These are phyloP conservation scores for Latrodectus elegans DNA, from an alignment of 2,888 invertebrate genomes.

Conservation along the genomic window DNA sequence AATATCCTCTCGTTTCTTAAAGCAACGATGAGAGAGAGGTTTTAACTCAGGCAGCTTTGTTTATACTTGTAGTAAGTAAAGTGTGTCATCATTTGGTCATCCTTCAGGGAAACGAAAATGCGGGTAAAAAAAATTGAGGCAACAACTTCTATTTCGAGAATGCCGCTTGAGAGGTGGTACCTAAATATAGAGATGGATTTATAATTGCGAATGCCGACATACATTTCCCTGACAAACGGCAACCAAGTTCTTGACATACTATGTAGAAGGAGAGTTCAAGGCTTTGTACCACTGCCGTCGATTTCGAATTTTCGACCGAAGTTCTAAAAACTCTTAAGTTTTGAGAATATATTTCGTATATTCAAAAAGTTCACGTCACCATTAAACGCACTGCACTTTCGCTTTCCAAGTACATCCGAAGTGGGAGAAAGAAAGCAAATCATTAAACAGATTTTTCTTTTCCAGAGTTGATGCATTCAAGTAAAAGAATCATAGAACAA, in stretches of 20 bases:
- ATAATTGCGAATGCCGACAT: conserved; percentile 30
- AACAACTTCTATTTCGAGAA: conserved; percentile 1
- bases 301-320: no score
- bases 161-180: background rate
- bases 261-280: background rate
- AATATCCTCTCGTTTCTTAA: no score
- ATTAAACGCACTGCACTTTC: no score
- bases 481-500: no score
- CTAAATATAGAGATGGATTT: conserved; percentile 5
- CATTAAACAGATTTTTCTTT: no score
- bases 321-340: no score
- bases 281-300: background rate
- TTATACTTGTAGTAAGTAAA: background rate
- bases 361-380: no score
- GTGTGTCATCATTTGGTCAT: background rate
- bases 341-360: no score
- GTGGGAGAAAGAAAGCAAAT: no score
- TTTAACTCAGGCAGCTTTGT: background rate
- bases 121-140: background rate
- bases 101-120: background rate
- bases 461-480: no score
- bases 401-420: no score
- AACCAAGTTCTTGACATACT: background rate
- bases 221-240: conserved; percentile 26
- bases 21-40: no score